Evolutionary conservation across 2,888 invertebrate species (phyloP), one percentile per base, ranked within the genome.

Genomic region (Alloscopus bannaensis): DNA sequence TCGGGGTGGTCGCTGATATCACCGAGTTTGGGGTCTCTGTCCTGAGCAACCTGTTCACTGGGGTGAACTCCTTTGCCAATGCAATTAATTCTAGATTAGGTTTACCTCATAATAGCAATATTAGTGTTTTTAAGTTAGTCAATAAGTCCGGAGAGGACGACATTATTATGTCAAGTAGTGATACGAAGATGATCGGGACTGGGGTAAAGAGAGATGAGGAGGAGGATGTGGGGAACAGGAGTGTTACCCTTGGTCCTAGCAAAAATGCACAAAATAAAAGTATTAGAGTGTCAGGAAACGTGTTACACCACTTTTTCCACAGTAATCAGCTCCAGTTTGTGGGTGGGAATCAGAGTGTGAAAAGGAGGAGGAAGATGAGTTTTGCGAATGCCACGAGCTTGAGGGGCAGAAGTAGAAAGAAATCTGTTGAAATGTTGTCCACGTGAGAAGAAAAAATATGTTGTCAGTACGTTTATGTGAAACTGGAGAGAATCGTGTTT

Each of bases 1-100:
- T 84, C 31, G 84, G 84, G 42, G 68, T 84, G 20, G 73, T 84
- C 45, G 64, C 71, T 18, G 77, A 70, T 20, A 26, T 85, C 45
- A 80, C 84, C 3, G 83, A 84, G 22, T 45, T 83, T 22, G 80
- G 82, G 40, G 77, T 62, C 20, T 31, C 70, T 24, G 45, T 65
- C 31, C 36, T 70, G 26, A 28, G 70, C 47, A 60, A 57, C 20
- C 24, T 76, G 8, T 59, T 18, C 11, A 76, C 68, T 22, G 66
- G 60, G 11, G 68, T 60, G 0, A 70, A 69, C 64, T 52, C 62
- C 20, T 80, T 80, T 80, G 80, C 80, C 80, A 80, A 80, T 76
- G 75, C 75, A 75, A 76, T 75, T 70, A 64, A 62, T 29, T 22
- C 50, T 64, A 64, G 57, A n/a, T 50, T 76, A 76, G 64, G 42